Evolutionary conservation across 1,140 invertebrate genomes (phyloP).

Genomic region (Drosophila paulistorum): DNA sequence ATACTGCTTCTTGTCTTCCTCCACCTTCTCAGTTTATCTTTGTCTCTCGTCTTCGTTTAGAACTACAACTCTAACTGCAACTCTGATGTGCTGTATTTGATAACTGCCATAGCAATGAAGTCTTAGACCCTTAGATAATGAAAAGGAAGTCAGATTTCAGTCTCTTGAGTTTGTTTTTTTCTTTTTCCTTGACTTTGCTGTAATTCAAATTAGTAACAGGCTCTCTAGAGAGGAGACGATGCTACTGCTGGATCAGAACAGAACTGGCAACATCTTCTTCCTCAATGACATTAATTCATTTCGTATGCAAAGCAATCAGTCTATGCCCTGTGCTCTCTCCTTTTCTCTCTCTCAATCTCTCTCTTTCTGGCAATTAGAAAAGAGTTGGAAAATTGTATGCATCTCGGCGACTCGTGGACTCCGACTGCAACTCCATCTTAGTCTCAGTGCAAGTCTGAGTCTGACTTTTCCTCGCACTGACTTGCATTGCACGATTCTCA

Average conservation of each 20-base stretch:
- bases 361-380: slow-evolving; percentile 75
- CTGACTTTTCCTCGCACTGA: slow-evolving; percentile 74
- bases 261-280: slow-evolving; percentile 75
- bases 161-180: slow-evolving; percentile 2
- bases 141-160: slow-evolving; percentile 62
- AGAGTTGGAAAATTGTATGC: slow-evolving; percentile 80
- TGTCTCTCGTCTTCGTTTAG: slow-evolving; percentile 15
- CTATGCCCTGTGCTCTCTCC: slow-evolving; percentile 34
- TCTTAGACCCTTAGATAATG: slow-evolving; percentile 75
- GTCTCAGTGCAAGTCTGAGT: slow-evolving; percentile 23
- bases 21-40: background rate
- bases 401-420: slow-evolving; percentile 42
- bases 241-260: slow-evolving; percentile 46
- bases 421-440: slow-evolving; percentile 22
- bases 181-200: slow-evolving; percentile 18
- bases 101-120: slow-evolving; percentile 69
- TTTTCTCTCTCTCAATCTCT: slow-evolving; percentile 18
- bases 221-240: slow-evolving; percentile 14
- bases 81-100: slow-evolving; percentile 75
- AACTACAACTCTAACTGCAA: slow-evolving; percentile 17
- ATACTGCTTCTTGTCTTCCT: background rate
- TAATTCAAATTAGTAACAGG: slow-evolving; percentile 73
- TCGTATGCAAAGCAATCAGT: slow-evolving; percentile 80
- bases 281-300: slow-evolving; percentile 82
- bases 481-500: slow-evolving; percentile 83